These are phyloP conservation scores for Argya squamiceps DNA, from an alignment of 2,797 vertebrate species.

Conservation along the genomic window DNA sequence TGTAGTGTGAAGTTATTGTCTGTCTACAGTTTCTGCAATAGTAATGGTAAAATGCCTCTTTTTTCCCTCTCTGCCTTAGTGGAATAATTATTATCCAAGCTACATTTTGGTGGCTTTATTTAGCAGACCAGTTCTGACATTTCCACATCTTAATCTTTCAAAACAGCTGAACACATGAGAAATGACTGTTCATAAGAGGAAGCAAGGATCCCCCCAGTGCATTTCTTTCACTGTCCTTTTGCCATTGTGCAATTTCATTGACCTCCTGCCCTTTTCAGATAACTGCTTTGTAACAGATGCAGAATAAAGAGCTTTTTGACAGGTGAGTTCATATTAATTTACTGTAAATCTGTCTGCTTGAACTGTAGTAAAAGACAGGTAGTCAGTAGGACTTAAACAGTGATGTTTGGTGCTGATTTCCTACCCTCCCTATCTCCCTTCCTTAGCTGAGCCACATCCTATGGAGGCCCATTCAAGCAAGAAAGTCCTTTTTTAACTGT, in stretches of 20 bases:
- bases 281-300: background rate
- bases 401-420: conserved; percentile 13
- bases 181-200: background rate
- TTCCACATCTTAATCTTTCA: conserved; percentile 3
- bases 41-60: background rate
- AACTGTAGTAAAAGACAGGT: background rate
- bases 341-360: background rate
- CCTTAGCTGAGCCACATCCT: background rate
- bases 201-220: background rate
- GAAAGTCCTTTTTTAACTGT: conserved; percentile 62
- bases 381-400: background rate
- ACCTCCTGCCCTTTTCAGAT: background rate
- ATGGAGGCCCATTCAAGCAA: conserved; percentile 52
- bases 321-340: conserved; percentile 5
- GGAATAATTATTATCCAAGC: background rate
- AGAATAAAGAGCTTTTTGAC: background rate
- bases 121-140: background rate
- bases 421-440: background rate
- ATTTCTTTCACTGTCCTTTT: background rate
- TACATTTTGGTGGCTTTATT: background rate
- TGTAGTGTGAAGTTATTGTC: background rate
- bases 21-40: background rate
- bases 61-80: background rate
- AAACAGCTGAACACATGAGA: background rate
- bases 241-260: background rate